Percentiles rank a stretch among this genome's conserved stretches.
Conservation (phyloP, 2,888 invertebrate species). For the Hydropsyche betteni region DNA sequence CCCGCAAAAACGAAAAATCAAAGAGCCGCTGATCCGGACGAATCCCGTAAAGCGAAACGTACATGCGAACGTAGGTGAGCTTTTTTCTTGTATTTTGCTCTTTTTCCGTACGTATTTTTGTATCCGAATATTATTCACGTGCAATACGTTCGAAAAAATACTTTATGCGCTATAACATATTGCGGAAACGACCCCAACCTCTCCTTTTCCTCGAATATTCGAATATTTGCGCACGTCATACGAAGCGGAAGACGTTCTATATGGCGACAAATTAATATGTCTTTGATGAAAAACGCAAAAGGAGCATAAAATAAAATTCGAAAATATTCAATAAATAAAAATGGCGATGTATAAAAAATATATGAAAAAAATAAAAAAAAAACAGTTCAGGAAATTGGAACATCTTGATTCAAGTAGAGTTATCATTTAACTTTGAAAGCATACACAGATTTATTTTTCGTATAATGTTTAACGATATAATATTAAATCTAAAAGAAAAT, state of each 20-base stretch:
- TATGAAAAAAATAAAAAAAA: too few relatives aligned
- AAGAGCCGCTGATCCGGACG: too few relatives aligned
- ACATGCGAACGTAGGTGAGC: too few relatives aligned
- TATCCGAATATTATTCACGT: too few relatives aligned
- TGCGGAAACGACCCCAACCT: not conserved
- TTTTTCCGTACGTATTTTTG: too few relatives aligned
- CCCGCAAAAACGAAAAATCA: too few relatives aligned
- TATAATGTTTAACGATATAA: not conserved
- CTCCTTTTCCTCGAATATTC: not conserved
- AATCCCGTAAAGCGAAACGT: too few relatives aligned
- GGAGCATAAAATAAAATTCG: not conserved
- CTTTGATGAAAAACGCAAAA: slow-evolving; percentile 22
- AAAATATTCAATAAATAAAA: not conserved
- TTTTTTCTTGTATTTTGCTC: too few relatives aligned
- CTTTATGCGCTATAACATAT: too few relatives aligned
- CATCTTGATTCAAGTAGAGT: not conserved
- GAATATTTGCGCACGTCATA: slow-evolving; percentile 33
- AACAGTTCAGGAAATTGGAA: too few relatives aligned
- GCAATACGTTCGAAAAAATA: too few relatives aligned
- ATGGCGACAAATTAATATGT: slow-evolving; percentile 33
- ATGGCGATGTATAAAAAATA: not conserved
- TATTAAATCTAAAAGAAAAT: not conserved
- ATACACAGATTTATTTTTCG: not conserved
- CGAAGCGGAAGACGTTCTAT: slow-evolving; percentile 35
- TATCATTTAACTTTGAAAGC: not conserved